Conservation (phyloP, 2,888 invertebrate species). For the Cheilosia vernalis region DNA sequence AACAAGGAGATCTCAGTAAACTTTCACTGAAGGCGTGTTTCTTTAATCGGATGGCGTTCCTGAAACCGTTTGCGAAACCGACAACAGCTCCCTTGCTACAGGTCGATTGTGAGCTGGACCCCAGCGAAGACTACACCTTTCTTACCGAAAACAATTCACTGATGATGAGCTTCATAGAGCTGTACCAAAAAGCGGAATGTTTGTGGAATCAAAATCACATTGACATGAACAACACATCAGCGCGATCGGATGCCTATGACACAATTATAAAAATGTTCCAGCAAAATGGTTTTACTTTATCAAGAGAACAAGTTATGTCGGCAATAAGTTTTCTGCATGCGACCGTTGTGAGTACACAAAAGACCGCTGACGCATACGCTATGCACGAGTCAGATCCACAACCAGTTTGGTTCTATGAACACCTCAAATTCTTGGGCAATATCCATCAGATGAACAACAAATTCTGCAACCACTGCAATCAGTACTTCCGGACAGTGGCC, state of each 20-base stretch:
- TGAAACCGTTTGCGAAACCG: slow-evolving; percentile 40
- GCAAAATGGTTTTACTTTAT: slow-evolving; percentile 14
- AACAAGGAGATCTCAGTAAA: neutral
- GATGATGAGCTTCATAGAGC: slow-evolving; percentile 52
- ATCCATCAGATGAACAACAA: slow-evolving; percentile 29
- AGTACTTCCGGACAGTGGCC: slow-evolving; percentile 35
- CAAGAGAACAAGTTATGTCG: slow-evolving; percentile 20
- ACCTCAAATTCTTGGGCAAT: slow-evolving; percentile 38
- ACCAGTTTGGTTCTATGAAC: slow-evolving; percentile 52
- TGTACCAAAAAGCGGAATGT: slow-evolving; percentile 34
- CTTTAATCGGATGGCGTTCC: slow-evolving; percentile 39
- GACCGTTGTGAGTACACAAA: slow-evolving; percentile 19
- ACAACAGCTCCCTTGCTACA: neutral
- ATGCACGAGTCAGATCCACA: slow-evolving; percentile 1
- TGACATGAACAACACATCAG: slow-evolving; percentile 4
- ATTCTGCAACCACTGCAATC: slow-evolving; percentile 52
- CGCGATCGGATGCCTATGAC: slow-evolving; percentile 29
- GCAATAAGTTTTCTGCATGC: slow-evolving; percentile 40
- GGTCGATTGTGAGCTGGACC: neutral
- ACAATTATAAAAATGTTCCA: slow-evolving; percentile 42
- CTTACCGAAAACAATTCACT: slow-evolving; percentile 42
- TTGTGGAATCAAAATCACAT: slow-evolving; percentile 50
- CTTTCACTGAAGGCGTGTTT: slow-evolving; percentile 22
- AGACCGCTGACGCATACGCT: slow-evolving; percentile 1
- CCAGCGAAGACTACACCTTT: slow-evolving; percentile 31